Base-by-base conservation (phyloP, 2,797 vertebrate species). In the Myotis planiceps region DNA sequence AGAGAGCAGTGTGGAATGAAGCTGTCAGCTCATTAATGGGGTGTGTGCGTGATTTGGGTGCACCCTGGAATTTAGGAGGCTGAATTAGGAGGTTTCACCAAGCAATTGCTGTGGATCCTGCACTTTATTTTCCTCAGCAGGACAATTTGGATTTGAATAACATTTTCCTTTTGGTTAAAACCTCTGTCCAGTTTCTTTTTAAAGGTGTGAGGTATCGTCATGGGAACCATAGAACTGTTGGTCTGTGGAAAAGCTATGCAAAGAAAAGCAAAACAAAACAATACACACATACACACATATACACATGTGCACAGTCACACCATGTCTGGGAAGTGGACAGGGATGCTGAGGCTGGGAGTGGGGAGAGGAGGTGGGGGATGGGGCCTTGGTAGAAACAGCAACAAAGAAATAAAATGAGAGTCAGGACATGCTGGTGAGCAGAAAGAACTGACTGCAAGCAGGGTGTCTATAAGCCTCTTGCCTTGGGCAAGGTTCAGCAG, bases 121-220 rank as follows among this genome's bases (percentile, higher is more conserved):
- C 9, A 66, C 32, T 92, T 96, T 53, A 42, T 94, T 92, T 90
- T 93, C 55, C 69, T 66, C 88, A 95, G 65, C 18, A 95, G 76
- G 42, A 66, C 49, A 75, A 60, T 84, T 86, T 85, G 58, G 25
- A 9, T 83, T 92, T 93, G 76, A 96, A 82, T 76, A 90, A 88
- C 21, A 53, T 53, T 74, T 92, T 63, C 53, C 19, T 90, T 78
- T 16, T 84, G 47, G 18, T 88, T 82, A 89, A 81, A 90, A 65
- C 2, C 14, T 71, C 27, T 14, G 13, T 78, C 80, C 29, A 29
- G n/a, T 47, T 69, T 88, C 25, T 80, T 81, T 95, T 45, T 55
- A 85, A 92, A n/a, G 10, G 9, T 9, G 2, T 51, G 71, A 85
- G 29, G 9, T 13, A 80, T 60, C 6, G 58, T 51, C 49, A 53